Conservation (phyloP, 2,113 vertebrate species). For the Micromys minutus region DNA sequence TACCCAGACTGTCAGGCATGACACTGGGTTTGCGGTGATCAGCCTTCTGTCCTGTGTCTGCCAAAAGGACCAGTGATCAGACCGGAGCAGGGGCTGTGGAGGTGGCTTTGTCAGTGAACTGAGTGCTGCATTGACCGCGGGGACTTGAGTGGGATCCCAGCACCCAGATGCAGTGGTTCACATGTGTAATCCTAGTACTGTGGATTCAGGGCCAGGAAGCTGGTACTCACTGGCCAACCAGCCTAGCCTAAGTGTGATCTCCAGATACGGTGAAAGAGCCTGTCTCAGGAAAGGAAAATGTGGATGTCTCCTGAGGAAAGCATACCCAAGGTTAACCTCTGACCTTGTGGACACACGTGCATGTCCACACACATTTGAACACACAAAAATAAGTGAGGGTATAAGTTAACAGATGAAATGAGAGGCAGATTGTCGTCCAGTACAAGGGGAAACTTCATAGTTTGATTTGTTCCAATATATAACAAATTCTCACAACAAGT, state of each 20-base stretch:
- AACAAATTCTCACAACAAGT: neutral
- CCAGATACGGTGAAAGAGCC: too few relatives aligned
- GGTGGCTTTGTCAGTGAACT: neutral
- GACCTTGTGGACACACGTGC: neutral
- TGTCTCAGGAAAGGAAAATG: neutral
- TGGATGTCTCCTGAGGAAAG: neutral
- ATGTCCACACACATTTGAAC: neutral
- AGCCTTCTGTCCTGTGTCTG: neutral
- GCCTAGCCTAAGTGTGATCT: neutral
- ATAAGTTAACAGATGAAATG: too few relatives aligned
- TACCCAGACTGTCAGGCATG: neutral
- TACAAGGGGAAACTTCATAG: neutral
- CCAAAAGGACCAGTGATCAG: neutral
- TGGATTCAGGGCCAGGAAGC: too few relatives aligned
- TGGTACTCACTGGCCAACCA: neutral
- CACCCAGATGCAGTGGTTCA: neutral
- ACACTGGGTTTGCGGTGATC: neutral
- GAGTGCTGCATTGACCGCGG: neutral
- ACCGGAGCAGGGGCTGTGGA: neutral
- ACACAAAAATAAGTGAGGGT: neutral
- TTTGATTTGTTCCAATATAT: neutral
- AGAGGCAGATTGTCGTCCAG: neutral
- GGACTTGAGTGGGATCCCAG: too few relatives aligned
- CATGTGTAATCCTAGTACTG: neutral
- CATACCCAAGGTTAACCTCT: neutral